Evolutionary conservation across 1,140 invertebrate species (phyloP).

Genomic region (Scylla paramamosain): DNA sequence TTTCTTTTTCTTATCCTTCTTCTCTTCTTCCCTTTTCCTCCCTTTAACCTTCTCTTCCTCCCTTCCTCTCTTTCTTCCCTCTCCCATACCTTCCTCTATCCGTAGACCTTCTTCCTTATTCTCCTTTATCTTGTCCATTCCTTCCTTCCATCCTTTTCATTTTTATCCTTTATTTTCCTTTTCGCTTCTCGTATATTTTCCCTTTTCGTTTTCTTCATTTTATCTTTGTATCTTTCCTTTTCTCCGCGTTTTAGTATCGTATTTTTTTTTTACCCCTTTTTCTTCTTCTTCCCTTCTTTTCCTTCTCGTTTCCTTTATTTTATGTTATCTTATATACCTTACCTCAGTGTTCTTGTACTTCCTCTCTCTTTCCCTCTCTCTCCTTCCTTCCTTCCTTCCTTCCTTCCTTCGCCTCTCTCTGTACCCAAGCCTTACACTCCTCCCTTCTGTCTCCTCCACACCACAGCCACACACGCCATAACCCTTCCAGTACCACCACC

Average conservation of each 20-base stretch:
- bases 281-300: no score
- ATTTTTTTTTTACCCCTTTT: not conserved
- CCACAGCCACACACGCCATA: not conserved
- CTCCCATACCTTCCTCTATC: not conserved
- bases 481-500: no score
- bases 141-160: no score
- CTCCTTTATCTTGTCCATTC: not conserved
- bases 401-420: not conserved
- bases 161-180: not conserved
- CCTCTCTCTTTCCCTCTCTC: slow-evolving; percentile 6
- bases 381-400: slow-evolving; percentile 26
- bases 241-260: no score
- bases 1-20: not conserved
- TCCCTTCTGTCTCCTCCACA: not conserved
- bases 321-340: no score
- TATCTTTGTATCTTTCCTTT: no score
- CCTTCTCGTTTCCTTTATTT: not conserved
- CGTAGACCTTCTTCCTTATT: not conserved
- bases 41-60: not conserved
- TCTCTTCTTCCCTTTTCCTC: not conserved
- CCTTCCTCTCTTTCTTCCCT: not conserved
- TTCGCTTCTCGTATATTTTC: not conserved
- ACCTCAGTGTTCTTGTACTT: not conserved
- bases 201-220: not conserved
- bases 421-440: no score